These are phyloP conservation scores for Diploscapter pachys DNA, from an alignment of 1,140 invertebrate genomes.

Conservation along the genomic window DNA sequence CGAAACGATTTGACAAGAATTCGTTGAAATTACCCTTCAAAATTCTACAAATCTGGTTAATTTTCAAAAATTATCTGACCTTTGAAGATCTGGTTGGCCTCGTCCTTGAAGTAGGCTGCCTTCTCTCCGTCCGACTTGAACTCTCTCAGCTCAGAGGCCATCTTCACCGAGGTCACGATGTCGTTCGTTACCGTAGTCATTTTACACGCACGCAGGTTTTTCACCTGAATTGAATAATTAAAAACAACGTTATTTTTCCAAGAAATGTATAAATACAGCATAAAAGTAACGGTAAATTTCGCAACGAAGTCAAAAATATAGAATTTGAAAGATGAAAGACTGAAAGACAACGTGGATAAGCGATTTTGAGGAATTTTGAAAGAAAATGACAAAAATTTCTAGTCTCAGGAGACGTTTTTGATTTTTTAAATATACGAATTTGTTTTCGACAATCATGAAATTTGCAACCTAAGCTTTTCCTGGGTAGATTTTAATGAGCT, in stretches of 20 bases:
- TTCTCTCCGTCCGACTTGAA: constrained; percentile 45
- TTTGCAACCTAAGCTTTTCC: too few relatives aligned
- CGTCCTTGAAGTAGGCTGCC: constrained; percentile 75
- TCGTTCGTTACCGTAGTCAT: constrained; percentile 21
- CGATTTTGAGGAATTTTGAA: neutral
- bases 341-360: neutral
- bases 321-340: neutral
- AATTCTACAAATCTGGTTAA: neutral
- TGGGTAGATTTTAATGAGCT: too few relatives aligned
- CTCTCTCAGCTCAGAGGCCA: constrained; percentile 11
- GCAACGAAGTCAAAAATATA: neutral
- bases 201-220: too few relatives aligned
- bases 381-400: too few relatives aligned
- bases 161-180: constrained; percentile 21
- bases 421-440: too few relatives aligned
- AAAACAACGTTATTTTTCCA: too few relatives aligned
- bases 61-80: constrained; percentile 66
- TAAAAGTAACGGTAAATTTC: neutral
- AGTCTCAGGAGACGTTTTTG: too few relatives aligned
- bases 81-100: constrained; percentile 81
- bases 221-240: too few relatives aligned
- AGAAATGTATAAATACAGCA: too few relatives aligned
- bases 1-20: neutral
- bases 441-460: too few relatives aligned
- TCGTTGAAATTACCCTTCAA: neutral